Base-by-base conservation (phyloP, 1,140 invertebrate genomes). In the Lepidurus arcticus region DNA sequence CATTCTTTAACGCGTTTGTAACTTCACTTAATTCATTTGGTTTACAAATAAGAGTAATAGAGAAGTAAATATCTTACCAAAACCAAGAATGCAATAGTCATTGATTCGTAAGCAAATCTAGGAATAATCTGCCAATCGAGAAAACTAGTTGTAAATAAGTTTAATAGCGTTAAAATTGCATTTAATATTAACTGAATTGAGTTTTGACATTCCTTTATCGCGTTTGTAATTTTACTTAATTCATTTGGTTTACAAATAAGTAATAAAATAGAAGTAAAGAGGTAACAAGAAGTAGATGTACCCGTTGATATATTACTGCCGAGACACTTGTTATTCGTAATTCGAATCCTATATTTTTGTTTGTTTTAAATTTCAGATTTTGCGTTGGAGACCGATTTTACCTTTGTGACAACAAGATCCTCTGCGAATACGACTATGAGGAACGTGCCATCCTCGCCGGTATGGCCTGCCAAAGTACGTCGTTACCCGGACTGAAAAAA, bases 371-470 rank as follows among this genome's bases (percentile, higher is more conserved):
- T 7, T 44, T 1, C 88, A 96, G 95, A 88, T 97, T 97, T 88
- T 97, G 95, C 86, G 94, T 97, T 4, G 95, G 95, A 7, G 95
- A 97, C 84, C 88, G 92, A 82, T 97, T 95, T 85, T 96, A 95
- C 85, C 86, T 96, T 80, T 95, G 92, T 86, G 94, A 96, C 85
- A 96, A 96, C 87, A 94, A 94, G 86, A 95, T 97, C 80, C 88
- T 97, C 2, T 97, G 94, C 86, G 93, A 96, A 85, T 94, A 95
- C 85, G 94, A 97, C 86, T 97, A 96, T 86, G 93, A 96, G 85
- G 94, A 96, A 85, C 86, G 93, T 81, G 88, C 94, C 84, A 91
- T 94, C 78, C 95, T 94, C 84, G 93, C 94, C 26, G 94, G 90
- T 82, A 94, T 96, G 92, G 92, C 93, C 26, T 93, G 94, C 85